Percentiles rank a stretch among this genome's conserved stretches.
Evolutionary conservation across 2,797 vertebrate species (phyloP).

Genomic region (Brachyalestes nurse): DNA sequence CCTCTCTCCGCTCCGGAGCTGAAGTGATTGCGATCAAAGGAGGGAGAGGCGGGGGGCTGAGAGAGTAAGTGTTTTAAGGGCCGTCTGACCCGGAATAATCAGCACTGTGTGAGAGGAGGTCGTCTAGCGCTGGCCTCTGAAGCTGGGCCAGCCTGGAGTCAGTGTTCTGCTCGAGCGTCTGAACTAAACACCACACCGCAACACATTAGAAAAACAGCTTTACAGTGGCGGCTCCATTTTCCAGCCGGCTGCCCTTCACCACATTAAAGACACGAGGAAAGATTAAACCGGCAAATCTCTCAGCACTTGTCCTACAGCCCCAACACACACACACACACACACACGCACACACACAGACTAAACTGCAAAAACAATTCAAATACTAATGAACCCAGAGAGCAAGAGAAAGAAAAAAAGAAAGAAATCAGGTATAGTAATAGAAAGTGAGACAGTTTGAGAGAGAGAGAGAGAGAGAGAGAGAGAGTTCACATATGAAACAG

Average conservation of each 20-base stretch:
- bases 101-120: constrained; percentile 69
- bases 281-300: constrained; percentile 49
- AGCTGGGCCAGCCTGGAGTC: constrained; percentile 58
- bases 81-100: constrained; percentile 75
- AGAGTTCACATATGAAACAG: neutral
- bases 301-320: neutral
- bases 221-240: constrained; percentile 35
- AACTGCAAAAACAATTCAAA: too few species aligned
- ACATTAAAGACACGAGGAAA: constrained; percentile 43
- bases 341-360: constrained; percentile 23
- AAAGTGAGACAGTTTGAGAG: neutral
- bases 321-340: constrained; percentile 5
- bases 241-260: constrained; percentile 28
- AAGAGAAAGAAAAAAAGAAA: neutral
- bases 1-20: neutral
- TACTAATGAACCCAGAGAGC: neutral
- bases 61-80: constrained; percentile 70
- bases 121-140: constrained; percentile 60
- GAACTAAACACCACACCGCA: constrained; percentile 46
- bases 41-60: neutral
- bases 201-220: constrained; percentile 42
- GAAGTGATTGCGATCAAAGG: constrained; percentile 32
- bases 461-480: neutral
- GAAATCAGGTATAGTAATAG: neutral
- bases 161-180: constrained; percentile 56